Evolutionary conservation across 2,797 vertebrate genomes (phyloP).

Genomic region (Tragopan temminckii): DNA sequence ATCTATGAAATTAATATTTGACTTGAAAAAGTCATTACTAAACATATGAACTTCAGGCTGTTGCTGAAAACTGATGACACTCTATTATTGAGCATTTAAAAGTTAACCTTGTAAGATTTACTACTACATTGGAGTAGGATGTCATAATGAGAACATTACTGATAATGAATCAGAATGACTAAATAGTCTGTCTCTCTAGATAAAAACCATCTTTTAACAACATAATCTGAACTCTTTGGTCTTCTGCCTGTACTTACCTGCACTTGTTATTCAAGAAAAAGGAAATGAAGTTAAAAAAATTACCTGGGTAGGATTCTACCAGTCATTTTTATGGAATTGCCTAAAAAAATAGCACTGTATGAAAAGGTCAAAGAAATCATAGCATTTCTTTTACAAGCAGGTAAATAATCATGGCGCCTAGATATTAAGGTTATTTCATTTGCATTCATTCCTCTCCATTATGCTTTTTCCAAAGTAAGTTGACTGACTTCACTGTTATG

Average conservation of each 20-base stretch:
- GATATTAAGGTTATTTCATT: neutral
- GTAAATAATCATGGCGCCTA: neutral
- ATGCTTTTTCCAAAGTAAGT: neutral
- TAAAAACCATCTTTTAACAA: conserved; percentile 29
- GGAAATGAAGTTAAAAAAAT: conserved; percentile 6
- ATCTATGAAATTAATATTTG: conserved; percentile 6
- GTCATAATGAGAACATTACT: conserved; percentile 15
- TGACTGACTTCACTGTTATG: neutral
- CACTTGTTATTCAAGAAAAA: conserved; percentile 34
- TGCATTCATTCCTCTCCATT: neutral
- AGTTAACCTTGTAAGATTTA: conserved; percentile 37
- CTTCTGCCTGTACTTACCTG: neutral
- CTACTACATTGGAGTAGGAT: neutral
- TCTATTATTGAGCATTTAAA: conserved; percentile 20
- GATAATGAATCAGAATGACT: conserved; percentile 36
- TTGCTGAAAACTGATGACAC: neutral
- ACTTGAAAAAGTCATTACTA: neutral
- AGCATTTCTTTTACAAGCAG: neutral
- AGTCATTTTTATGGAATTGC: neutral
- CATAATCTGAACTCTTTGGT: conserved; percentile 11
- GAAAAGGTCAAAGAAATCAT: neutral
- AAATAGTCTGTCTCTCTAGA: conserved; percentile 18
- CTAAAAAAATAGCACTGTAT: neutral
- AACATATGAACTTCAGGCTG: neutral
- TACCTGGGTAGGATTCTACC: neutral